Evolutionary conservation across 2,797 vertebrate species (phyloP).

Genomic region (Xiphorhynchus erythropygius): DNA sequence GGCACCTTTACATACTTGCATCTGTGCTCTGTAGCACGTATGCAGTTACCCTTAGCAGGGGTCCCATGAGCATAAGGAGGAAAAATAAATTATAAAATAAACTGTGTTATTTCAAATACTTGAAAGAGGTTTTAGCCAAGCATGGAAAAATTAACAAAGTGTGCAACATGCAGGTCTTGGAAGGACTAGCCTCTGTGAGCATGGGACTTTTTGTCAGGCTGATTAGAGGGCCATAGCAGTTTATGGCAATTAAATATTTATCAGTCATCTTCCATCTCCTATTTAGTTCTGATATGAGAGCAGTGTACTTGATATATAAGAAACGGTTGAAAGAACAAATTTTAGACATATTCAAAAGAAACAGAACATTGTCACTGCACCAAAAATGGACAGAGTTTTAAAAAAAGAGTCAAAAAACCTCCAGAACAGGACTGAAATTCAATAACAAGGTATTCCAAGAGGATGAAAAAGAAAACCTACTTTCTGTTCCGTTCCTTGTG

Average conservation of each 20-base stretch:
- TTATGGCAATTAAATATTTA: not conserved
- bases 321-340: not conserved
- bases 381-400: not conserved
- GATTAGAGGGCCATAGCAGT: not conserved
- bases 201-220: not conserved
- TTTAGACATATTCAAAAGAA: not conserved
- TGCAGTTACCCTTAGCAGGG: not conserved
- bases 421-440: not conserved
- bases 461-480: not conserved
- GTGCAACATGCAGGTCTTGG: not conserved
- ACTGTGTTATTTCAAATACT: not conserved
- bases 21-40: not conserved
- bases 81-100: not conserved
- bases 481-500: not conserved
- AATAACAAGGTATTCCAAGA: not conserved
- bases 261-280: not conserved
- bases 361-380: not conserved
- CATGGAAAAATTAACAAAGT: not conserved
- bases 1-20: not conserved
- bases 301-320: not conserved
- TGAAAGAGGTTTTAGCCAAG: not conserved
- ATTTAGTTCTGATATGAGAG: not conserved
- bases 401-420: not conserved
- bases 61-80: not conserved
- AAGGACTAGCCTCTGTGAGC: not conserved